Percentiles rank a stretch among this genome's conserved stretches.
Evolutionary conservation across 2,888 invertebrate genomes (phyloP).

Genomic region (Eupsilia transversa): DNA sequence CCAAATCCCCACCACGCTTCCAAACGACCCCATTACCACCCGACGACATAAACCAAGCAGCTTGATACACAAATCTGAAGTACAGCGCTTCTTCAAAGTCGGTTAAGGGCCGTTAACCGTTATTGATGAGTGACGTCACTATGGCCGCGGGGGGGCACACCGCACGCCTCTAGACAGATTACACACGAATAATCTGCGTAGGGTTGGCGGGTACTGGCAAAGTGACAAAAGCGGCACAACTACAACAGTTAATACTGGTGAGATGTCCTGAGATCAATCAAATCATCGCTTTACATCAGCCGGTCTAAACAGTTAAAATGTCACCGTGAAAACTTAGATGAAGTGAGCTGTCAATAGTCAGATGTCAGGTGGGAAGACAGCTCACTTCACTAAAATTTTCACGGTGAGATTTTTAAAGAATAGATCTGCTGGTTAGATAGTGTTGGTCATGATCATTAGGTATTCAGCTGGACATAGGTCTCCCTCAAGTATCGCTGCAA

Average conservation of each 20-base stretch:
- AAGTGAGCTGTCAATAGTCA: too few species aligned
- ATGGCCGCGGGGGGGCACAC: constrained; percentile 26
- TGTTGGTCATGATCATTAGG: too few species aligned
- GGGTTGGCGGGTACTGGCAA: constrained; percentile 30
- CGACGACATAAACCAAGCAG: constrained; percentile 23
- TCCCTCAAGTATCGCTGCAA: neutral
- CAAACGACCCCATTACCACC: constrained; percentile 14
- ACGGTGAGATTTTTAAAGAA: neutral
- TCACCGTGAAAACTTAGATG: too few species aligned
- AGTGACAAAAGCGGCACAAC: neutral
- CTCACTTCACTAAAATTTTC: too few species aligned
- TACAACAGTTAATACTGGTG: neutral
- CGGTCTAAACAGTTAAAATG: neutral
- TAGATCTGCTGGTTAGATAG: too few species aligned
- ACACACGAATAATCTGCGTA: constrained; percentile 29
- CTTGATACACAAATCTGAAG: constrained; percentile 43
- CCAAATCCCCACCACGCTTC: neutral
- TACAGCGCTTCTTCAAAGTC: constrained; percentile 55
- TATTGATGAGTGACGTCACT: constrained; percentile 56
- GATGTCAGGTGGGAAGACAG: too few species aligned
- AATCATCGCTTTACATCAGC: neutral
- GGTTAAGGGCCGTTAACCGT: constrained; percentile 58
- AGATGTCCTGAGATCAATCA: neutral
- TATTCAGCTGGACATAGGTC: neutral
- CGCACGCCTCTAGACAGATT: constrained; percentile 50